Percentiles rank a stretch among this genome's conserved stretches.
phyloP scores from a whole-genome alignment of 1,140 invertebrate species.

The Heliconius congener region DNA sequence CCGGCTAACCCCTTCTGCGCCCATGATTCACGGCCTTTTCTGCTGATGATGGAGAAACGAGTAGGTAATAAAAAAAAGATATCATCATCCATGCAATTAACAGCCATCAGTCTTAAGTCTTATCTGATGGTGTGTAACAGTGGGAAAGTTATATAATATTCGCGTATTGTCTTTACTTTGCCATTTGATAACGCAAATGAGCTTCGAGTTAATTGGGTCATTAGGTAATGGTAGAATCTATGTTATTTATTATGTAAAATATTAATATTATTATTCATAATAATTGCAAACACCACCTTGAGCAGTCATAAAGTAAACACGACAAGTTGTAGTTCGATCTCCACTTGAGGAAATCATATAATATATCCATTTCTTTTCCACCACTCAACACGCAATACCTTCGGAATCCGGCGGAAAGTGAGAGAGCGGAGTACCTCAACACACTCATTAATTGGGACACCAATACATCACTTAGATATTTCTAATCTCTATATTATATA shows the following conservation, averaged over 20 bases:
- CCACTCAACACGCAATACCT: no score
- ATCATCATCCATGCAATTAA: constrained; percentile 24
- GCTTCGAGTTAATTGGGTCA: neutral
- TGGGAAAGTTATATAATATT: constrained; percentile 21
- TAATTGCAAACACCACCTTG: neutral
- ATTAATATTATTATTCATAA: neutral
- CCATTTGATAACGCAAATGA: constrained; percentile 2
- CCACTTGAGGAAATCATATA: no score
- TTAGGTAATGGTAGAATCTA: neutral
- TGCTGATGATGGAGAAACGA: neutral
- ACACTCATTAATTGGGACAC: neutral
- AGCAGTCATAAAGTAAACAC: no score
- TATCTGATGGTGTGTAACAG: constrained; percentile 26
- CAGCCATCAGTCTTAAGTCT: constrained; percentile 10
- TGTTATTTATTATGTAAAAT: neutral
- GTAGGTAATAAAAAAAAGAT: neutral
- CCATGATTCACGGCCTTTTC: no score
- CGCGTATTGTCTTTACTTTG: constrained; percentile 9
- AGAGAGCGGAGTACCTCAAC: no score
- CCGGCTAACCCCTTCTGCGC: no score
- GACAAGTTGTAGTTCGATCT: no score
- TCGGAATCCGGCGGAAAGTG: no score
- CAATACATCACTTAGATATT: neutral
- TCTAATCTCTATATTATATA: neutral
- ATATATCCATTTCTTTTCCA: no score